Evolutionary conservation across 2,888 invertebrate genomes (phyloP).

Genomic region (Drosophila subsilvestris): DNA sequence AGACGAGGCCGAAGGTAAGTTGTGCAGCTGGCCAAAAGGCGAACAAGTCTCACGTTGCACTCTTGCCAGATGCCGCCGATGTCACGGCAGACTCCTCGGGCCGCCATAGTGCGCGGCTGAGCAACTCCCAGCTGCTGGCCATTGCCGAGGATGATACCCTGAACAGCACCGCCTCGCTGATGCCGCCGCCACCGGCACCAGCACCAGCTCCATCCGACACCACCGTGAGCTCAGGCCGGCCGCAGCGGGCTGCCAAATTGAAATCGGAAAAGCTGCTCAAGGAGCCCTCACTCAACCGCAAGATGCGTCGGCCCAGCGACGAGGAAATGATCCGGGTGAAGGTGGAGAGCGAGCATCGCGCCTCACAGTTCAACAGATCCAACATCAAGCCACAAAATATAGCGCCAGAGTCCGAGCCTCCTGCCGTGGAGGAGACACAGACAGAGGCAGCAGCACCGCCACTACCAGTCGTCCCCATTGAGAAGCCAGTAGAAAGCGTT

Average conservation of each 20-base stretch:
- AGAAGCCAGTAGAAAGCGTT: neutral
- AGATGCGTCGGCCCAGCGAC: conserved; percentile 75
- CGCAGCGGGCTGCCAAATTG: conserved; percentile 80
- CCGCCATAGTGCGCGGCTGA: conserved; percentile 52
- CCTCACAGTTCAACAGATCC: conserved; percentile 60
- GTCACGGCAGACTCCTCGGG: neutral
- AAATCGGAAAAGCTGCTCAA: conserved; percentile 78
- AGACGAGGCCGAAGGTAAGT: conserved; percentile 51
- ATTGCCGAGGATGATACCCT: conserved; percentile 42
- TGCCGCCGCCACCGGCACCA: conserved; percentile 76
- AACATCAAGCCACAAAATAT: neutral
- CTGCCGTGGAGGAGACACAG: neutral
- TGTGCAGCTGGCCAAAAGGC: neutral
- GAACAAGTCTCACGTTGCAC: neutral
- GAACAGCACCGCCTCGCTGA: conserved; percentile 52
- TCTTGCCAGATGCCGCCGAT: conserved; percentile 1
- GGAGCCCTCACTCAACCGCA: conserved; percentile 66
- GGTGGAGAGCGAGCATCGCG: conserved; percentile 77
- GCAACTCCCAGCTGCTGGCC: conserved; percentile 64
- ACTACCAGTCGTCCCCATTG: neutral
- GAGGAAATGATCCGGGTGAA: conserved; percentile 65
- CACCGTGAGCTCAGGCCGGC: conserved; percentile 70
- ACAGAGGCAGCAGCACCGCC: neutral
- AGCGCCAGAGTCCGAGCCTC: neutral
- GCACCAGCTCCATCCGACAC: conserved; percentile 48